Percentiles rank a stretch among this genome's conserved stretches.
Conservation (phyloP, 1,140 invertebrate genomes). For the Bombus confusus region DNA sequence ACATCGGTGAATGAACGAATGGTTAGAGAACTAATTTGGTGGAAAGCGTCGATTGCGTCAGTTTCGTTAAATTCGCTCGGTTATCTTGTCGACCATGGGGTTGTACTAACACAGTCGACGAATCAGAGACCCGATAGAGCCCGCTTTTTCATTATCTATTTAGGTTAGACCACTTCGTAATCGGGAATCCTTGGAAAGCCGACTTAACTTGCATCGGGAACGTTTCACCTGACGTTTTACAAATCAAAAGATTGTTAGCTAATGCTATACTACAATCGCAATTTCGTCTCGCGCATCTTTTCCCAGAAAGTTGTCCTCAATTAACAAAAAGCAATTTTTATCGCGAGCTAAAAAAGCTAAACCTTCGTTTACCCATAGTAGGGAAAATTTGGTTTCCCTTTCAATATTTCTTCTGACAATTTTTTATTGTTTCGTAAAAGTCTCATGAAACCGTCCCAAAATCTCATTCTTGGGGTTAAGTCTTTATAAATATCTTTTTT, state of each 20-base stretch:
- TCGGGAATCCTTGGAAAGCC: background rate
- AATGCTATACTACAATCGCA: too few species aligned
- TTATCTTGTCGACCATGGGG: background rate
- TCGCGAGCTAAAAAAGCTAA: too few species aligned
- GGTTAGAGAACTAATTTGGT: background rate
- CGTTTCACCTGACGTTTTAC: background rate
- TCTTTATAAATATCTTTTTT: too few species aligned
- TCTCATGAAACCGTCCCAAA: too few species aligned
- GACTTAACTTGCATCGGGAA: background rate
- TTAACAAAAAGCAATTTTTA: too few species aligned
- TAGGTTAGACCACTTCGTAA: background rate
- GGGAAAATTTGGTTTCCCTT: too few species aligned
- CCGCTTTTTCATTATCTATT: background rate
- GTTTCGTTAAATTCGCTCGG: background rate
- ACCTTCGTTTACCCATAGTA: too few species aligned
- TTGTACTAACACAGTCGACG: background rate
- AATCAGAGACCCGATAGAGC: background rate
- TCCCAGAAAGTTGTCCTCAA: too few species aligned
- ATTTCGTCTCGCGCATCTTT: too few species aligned
- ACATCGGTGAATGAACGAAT: background rate
- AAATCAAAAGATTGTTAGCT: background rate
- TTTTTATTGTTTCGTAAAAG: too few species aligned
- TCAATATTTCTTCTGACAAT: too few species aligned
- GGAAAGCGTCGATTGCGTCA: background rate
- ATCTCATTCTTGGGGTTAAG: too few species aligned